Evolutionary conservation across 2,113 vertebrate species (phyloP), one percentile per base, ranked within the genome.

Genomic region (Gymnocephalus cernua): DNA sequence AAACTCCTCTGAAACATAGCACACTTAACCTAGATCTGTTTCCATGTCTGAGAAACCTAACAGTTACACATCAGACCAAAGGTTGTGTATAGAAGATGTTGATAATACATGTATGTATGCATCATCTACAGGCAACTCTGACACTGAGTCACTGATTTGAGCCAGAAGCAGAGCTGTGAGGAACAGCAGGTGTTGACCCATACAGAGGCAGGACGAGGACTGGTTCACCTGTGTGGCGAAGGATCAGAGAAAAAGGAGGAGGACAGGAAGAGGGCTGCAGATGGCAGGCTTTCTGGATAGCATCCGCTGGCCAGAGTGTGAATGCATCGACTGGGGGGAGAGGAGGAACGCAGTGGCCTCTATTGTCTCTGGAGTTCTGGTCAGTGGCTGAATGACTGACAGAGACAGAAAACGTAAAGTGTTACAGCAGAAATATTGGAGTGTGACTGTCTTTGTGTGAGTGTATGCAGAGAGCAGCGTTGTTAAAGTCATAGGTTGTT

Each of bases 271-370:
- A 25, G 48, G 32, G 7, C 38, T 38, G 57, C 44, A 38, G 66
- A 98, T 98, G 97, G 97, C 97, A 0, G 97, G 97, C 12, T 98
- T 98, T 89, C 92, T 98, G 50, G 97, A 98, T 66, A 97, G 97
- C 79, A 95, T 98, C 88, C 96, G 96, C n/a, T 97, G 96, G 97
- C 97, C 97, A 0, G 97, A 97, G 68, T 98, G 96, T 25, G 97
- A 97, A 53, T 97, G 97, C 62, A 91, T 97, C 12, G 97, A 98
- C 91, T 98, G 97, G 97, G 95, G 96, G 2, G 97, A 98, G 91
- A 95, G 95, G 84, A 95, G 97, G 86, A 98, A 98, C 3, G 84
- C 96, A 0, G 80, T 96, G 13, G 97, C 97, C 35, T 97, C 97
- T 0, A 69, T 97, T 4, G 95, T 95, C 0, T 96, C 97, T 0